Conservation (phyloP, 2,888 invertebrate species). For the Nemoura dubitans region DNA sequence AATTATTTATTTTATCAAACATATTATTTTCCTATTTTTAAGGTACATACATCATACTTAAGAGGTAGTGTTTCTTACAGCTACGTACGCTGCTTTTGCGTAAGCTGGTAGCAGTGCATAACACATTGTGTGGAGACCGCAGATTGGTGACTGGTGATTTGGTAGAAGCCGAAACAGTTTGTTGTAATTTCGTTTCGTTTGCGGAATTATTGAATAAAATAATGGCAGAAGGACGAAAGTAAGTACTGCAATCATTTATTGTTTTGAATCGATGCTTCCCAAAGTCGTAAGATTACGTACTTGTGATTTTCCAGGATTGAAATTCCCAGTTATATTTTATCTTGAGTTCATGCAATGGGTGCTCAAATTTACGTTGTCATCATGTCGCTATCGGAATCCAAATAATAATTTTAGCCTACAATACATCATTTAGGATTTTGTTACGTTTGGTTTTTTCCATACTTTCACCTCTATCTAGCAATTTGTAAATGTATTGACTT, state of each 20-base stretch:
- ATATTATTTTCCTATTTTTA: neutral
- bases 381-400: conserved; percentile 56
- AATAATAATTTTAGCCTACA: neutral
- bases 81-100: neutral
- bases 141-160: conserved; percentile 46
- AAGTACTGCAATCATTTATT: conserved; percentile 55
- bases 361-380: conserved; percentile 62
- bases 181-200: conserved; percentile 14
- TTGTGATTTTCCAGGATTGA: conserved; percentile 37
- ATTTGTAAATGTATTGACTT: too few relatives aligned
- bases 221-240: conserved; percentile 69
- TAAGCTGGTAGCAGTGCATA: conserved; percentile 45
- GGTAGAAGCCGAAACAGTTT: neutral
- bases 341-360: conserved; percentile 14
- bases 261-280: neutral
- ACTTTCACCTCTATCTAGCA: too few relatives aligned
- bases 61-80: too few relatives aligned
- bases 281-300: conserved; percentile 32
- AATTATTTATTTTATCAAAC: neutral
- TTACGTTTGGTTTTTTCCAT: neutral
- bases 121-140: conserved; percentile 47
- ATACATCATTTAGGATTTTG: neutral
- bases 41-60: too few relatives aligned
- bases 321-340: neutral
- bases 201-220: conserved; percentile 46